Conservation (phyloP, 2,888 invertebrate species). For the Trachelus iudaicus region DNA sequence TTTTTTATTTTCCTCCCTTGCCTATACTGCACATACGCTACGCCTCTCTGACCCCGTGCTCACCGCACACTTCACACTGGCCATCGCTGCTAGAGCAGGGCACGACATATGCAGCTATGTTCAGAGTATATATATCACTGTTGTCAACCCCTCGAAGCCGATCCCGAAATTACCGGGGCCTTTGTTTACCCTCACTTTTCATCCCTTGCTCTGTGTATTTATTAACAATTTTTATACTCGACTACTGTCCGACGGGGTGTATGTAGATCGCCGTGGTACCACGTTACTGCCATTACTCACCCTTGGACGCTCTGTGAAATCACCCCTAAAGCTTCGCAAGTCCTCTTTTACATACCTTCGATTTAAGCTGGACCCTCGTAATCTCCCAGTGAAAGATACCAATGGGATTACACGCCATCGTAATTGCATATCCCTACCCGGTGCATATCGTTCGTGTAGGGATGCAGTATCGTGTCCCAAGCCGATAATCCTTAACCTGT, state of each 20-base stretch:
- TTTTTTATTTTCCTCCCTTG: neutral
- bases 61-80: conserved; percentile 4
- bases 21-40: neutral
- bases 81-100: conserved; percentile 22
- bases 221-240: neutral
- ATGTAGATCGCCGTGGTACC: neutral
- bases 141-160: conserved; percentile 46
- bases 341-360: neutral
- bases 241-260: neutral
- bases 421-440: neutral
- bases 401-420: neutral
- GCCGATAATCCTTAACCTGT: neutral
- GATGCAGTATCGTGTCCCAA: neutral
- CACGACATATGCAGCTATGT: conserved; percentile 38
- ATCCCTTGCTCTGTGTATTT: conserved; percentile 15
- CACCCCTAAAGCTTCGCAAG: neutral
- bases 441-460: neutral
- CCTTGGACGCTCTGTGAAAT: neutral
- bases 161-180: conserved; percentile 51
- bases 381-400: neutral
- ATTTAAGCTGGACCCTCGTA: neutral
- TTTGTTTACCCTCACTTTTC: conserved; percentile 54
- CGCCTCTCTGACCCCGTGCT: neutral
- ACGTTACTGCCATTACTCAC: neutral
- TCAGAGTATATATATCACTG: conserved; percentile 46